Base-by-base conservation (phyloP, 2,888 invertebrate genomes). In the Agrilus mali region DNA sequence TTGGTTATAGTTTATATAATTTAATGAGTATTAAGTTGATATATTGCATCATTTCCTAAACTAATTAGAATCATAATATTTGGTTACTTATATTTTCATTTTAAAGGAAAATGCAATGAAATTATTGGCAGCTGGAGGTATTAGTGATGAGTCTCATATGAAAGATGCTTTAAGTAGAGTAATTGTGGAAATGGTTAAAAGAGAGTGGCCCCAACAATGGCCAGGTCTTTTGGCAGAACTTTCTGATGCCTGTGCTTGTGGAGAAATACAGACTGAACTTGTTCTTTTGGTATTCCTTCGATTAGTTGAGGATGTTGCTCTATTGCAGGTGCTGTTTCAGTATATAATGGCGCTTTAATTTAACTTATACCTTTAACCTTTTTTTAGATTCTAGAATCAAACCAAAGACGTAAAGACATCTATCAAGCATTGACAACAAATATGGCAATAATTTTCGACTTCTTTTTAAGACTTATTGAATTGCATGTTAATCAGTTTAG, bases 191-290 rank as follows among this genome's bases (percentile, higher is more conserved):
- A 92, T 96, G 82, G 86, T 92, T 42, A 95, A 95, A 61, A 74
- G 95, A 8, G 95, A 95, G 63, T 96, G 95, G 96, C 96, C 96
- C 0, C 95, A 95, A 61, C 88, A 94, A 51, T 96, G 95, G 95
- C 86, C 90, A 0, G 80, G 86, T 0, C 65, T 96, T 31, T 65
- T 95, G 27, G 71, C 77, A 0, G 93, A 94, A 63, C 71, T 95
- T 2, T 85, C 86, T 46, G 80, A 82, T 55, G 82, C 89, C 1
- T 88, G 89, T 61, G 73, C 78, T 10, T 74, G 79, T 53, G 93
- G 94, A 10, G 88, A 89, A 59, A 77, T 80, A 40, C 93, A 92
- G 61, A 90, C 90, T 10, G 92, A 94, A 65, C 74, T 95, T 42
- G 93, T 95, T 4, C 69, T 95, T 42, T 75, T 90, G 54, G 84